Base-by-base conservation (phyloP, 2,888 invertebrate genomes). In the Branchellion lobata region DNA sequence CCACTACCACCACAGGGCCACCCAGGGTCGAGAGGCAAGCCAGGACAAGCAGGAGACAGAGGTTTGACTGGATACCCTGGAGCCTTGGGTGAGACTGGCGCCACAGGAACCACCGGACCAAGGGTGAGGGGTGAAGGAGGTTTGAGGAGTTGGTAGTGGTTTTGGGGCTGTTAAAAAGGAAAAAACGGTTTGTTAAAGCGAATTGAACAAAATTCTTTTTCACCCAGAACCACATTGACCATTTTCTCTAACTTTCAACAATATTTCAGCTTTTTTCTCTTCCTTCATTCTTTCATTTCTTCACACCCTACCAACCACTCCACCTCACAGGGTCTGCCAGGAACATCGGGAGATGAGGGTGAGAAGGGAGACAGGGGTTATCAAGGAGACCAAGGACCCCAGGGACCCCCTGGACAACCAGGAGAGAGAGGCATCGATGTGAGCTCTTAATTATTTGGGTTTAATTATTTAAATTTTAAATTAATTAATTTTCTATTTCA, bases 11-110 rank as follows among this genome's bases (percentile, higher is more conserved):
- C n/a, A 0, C 90, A 91, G 1, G 94, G 93, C 53, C 93, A 93
- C 83, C 88, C 93, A 81, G 94, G 94, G 0, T 89, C 90, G 29
- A 89, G 91, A 34, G 94, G 94, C 1, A 88, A 91, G 3, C 92
- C 91, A 83, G 93, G 93, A 0, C 84, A 90, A 0, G 91, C 91
- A 21, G 80, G 71, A 34, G 72, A 72, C 36, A 81, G 65, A 74
- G 81, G 81, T 65, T 40, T 65, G 53, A 1, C 61, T 27, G 81
- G 81, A 18, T 34, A 69, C 33, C 74, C 33, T 34, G 81, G 81
- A 47, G 74, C 79, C 21, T 24, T 34, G 31, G 81, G 81, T 65
- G 79, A 79, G 29, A 57, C 68, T 31, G 82, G 82, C 11, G n/a
- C 68, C n/a, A 61, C 76, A 33, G 82, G 82, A 57, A 65, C 80